phyloP scores from a whole-genome alignment of 30 jellyfish, hydroid and myxozoan genomes.

The Aurelia aurita complex sp. Pacific region DNA sequence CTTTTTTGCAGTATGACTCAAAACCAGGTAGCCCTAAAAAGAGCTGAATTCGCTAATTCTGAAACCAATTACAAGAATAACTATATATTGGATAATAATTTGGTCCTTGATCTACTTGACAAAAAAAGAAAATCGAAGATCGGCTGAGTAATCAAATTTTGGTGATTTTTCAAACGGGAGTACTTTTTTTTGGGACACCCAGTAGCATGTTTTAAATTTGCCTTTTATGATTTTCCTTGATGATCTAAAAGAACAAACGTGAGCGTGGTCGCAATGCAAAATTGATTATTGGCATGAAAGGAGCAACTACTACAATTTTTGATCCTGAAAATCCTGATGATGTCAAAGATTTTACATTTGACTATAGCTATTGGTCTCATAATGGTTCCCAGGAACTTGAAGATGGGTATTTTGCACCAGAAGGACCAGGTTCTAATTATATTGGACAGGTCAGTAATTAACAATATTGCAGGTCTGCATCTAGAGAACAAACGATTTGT shows the following conservation, averaged over 20 bases:
- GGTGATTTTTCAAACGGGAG: no score
- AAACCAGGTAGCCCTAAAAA: no score
- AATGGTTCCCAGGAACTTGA: slow-evolving; percentile 77
- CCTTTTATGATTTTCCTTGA: slow-evolving; percentile 29
- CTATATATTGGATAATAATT: no score
- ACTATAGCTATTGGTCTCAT: slow-evolving; percentile 93
- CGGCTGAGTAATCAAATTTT: no score
- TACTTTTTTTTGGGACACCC: no score
- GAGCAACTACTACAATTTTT: slow-evolving; percentile 75
- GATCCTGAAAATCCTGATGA: slow-evolving; percentile 79
- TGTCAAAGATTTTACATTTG: slow-evolving; percentile 71
- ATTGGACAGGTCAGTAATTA: slow-evolving; percentile 70
- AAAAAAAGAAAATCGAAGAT: no score
- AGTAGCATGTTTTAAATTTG: neutral
- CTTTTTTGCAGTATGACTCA: no score
- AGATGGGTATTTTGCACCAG: slow-evolving; percentile 85
- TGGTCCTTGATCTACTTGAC: no score
- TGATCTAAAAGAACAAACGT: slow-evolving; percentile 56
- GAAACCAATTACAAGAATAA: no score
- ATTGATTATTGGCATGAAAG: slow-evolving; percentile 71
- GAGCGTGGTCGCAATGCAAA: slow-evolving; percentile 80
- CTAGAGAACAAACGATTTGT: neutral
- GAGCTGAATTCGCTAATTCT: no score
- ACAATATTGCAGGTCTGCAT: no score
- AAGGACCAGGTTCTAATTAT: slow-evolving; percentile 42